Evolutionary conservation across 2,888 invertebrate species (phyloP).

Genomic region (Sturmia bella): DNA sequence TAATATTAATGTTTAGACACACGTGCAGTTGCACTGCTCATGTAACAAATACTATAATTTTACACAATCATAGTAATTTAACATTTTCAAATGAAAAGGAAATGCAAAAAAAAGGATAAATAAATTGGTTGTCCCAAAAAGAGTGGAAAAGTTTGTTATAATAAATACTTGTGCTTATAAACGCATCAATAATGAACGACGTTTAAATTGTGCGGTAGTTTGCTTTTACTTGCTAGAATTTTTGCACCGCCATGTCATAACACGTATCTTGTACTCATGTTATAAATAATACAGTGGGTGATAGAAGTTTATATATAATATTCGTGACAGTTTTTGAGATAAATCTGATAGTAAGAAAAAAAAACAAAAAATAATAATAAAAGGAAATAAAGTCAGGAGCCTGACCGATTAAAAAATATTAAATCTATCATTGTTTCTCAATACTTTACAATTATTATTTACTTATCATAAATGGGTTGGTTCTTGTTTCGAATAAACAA

Average conservation of each 20-base stretch:
- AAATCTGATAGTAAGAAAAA: too few species aligned
- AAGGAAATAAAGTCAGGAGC: too few species aligned
- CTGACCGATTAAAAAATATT: too few species aligned
- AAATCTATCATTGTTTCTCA: too few species aligned
- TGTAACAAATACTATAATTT: conserved; percentile 17
- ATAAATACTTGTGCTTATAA: conserved; percentile 8
- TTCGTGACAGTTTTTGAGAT: too few species aligned
- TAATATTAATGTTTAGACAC: conserved; percentile 25
- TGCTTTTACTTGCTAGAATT: conserved; percentile 14
- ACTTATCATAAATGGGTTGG: too few species aligned
- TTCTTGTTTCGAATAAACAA: too few species aligned
- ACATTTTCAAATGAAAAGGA: conserved; percentile 3
- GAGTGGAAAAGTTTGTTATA: background rate
- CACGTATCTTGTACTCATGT: background rate
- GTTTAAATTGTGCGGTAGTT: conserved; percentile 48
- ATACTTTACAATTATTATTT: too few species aligned
- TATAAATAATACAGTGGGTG: background rate
- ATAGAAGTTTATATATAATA: too few species aligned
- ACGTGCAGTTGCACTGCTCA: conserved; percentile 63
- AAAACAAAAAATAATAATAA: too few species aligned
- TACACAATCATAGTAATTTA: conserved; percentile 1
- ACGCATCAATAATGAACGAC: conserved; percentile 65
- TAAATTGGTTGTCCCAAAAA: background rate
- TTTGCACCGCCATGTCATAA: conserved; percentile 36
- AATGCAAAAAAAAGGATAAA: background rate